Evolutionary conservation across 2,888 invertebrate genomes (phyloP).

Genomic region (Aphidoletes aphidimyza): DNA sequence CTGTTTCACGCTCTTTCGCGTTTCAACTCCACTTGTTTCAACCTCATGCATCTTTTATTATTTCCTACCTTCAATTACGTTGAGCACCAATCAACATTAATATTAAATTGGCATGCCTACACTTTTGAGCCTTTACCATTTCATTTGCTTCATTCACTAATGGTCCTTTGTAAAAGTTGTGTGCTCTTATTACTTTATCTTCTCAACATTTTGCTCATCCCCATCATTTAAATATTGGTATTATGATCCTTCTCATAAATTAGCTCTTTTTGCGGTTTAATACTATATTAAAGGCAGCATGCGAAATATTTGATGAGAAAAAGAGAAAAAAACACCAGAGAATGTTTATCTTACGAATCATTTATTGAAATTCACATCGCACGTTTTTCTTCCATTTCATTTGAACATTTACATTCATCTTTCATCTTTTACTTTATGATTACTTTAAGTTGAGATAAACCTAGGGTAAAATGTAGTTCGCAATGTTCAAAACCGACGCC

Average conservation of each 20-base stretch:
- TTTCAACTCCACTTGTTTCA: neutral
- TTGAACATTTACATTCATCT: no score
- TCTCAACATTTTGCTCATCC: neutral
- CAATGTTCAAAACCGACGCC: no score
- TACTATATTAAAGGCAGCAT: neutral
- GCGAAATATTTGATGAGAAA: no score
- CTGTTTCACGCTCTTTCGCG: neutral
- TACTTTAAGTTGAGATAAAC: no score
- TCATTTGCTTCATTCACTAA: neutral
- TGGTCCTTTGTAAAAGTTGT: neutral
- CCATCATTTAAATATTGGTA: neutral
- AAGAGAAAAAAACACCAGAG: neutral
- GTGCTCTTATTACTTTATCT: neutral
- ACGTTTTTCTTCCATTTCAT: neutral
- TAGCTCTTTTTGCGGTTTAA: neutral
- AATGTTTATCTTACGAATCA: constrained; percentile 4
- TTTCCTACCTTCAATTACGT: constrained; percentile 21
- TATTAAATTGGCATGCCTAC: constrained; percentile 13
- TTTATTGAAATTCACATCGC: neutral
- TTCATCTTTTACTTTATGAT: no score
- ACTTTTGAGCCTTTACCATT: neutral
- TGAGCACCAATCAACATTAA: constrained; percentile 44
- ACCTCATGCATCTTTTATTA: constrained; percentile 1
- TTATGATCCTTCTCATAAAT: constrained; percentile 19
- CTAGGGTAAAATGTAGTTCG: no score